Conservation (phyloP, 2,797 vertebrate genomes). For the Pteronotus mesoamericanus region DNA sequence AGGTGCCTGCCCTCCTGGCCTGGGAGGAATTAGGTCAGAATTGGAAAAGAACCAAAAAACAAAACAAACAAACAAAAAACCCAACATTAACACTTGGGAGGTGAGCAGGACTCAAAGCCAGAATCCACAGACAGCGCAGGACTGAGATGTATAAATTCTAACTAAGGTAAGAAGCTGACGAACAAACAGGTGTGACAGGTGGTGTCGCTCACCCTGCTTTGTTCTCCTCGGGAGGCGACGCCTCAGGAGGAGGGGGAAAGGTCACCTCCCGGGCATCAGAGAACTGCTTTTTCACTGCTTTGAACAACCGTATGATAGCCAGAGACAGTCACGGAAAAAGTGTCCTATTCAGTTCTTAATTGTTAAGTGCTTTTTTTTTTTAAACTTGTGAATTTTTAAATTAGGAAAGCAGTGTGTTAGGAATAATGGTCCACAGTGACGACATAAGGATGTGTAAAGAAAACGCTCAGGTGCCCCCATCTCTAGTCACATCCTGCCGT, state of each 20-base stretch:
- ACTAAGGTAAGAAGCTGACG: not conserved
- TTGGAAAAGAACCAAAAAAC: not conserved
- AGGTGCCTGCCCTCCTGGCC: not conserved
- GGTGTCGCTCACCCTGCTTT: not conserved
- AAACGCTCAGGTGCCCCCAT: not conserved
- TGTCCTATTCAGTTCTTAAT: not conserved
- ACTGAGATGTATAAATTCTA: not conserved
- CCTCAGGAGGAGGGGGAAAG: not conserved
- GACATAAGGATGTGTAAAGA: not conserved
- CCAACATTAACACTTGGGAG: not conserved
- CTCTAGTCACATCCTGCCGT: not conserved
- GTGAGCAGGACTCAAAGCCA: not conserved
- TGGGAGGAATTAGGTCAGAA: not conserved
- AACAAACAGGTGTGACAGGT: rapidly evolving
- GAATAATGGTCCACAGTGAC: not conserved
- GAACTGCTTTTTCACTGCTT: not conserved
- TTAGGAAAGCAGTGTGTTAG: not conserved
- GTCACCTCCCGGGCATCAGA: not conserved
- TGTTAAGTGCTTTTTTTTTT: not conserved
- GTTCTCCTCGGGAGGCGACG: not conserved
- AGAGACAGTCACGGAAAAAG: not conserved
- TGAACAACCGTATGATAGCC: not conserved
- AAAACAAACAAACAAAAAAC: too few species aligned
- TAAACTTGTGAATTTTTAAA: not conserved
- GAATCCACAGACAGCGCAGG: not conserved